These are phyloP conservation scores for Lamellibrachia satsuma DNA, from an alignment of 2,888 invertebrate species.

Conservation along the genomic window DNA sequence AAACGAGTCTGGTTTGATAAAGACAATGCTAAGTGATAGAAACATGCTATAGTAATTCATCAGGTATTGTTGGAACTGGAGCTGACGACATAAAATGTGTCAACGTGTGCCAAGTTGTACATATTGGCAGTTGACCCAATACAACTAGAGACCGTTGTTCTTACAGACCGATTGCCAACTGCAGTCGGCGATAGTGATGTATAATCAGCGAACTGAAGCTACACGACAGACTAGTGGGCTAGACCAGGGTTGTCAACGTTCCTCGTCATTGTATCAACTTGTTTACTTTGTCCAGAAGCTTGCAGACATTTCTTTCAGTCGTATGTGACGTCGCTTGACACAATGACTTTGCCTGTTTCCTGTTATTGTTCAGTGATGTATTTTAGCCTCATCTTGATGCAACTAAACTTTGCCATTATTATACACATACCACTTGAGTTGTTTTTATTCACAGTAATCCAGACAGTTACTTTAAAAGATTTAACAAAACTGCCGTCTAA, in stretches of 20 bases:
- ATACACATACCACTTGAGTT: background rate
- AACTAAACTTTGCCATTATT: constrained; percentile 8
- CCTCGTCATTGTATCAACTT: background rate
- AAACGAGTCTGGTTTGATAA: background rate
- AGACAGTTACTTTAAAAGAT: no score
- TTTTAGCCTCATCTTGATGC: constrained; percentile 17
- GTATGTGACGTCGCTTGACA: constrained; percentile 5
- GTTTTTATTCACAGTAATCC: background rate
- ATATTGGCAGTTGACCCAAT: background rate
- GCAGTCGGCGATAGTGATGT: background rate
- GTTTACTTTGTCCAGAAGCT: constrained; percentile 1
- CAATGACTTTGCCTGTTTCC: constrained; percentile 14
- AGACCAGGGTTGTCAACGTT: background rate
- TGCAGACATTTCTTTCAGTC: constrained; percentile 8
- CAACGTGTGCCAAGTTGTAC: background rate
- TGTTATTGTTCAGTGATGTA: constrained; percentile 17
- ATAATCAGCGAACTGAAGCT: background rate
- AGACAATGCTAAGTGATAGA: background rate
- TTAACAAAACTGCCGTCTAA: no score
- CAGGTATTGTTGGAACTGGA: background rate
- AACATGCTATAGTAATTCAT: background rate
- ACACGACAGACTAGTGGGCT: background rate
- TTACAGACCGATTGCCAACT: no score
- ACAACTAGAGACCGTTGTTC: background rate
- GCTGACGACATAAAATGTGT: background rate